These are phyloP conservation scores for Sander lucioperca DNA, from an alignment of 2,113 vertebrate species.

Conservation along the genomic window DNA sequence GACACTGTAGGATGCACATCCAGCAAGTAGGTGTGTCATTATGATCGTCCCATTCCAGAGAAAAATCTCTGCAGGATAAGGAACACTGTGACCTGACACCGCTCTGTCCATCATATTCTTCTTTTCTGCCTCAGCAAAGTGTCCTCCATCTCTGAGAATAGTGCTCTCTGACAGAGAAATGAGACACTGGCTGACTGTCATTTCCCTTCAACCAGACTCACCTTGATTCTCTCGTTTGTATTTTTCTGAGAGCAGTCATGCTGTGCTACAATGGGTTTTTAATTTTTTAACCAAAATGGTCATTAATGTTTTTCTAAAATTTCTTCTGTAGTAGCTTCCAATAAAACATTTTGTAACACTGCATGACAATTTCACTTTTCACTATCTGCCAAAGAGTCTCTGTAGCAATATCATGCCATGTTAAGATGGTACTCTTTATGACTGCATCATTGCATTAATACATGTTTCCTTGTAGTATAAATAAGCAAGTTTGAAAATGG, in stretches of 20 bases:
- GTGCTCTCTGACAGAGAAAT: conserved; percentile 9
- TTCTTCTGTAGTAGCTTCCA: neutral
- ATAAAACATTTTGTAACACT: neutral
- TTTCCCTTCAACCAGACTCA: conserved; percentile 10
- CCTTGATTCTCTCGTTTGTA: neutral
- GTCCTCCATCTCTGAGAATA: conserved; percentile 24
- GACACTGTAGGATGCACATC: conserved; percentile 6
- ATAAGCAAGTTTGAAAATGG: conserved; percentile 3
- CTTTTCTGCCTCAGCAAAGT: conserved; percentile 23
- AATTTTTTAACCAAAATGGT: neutral
- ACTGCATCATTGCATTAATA: neutral
- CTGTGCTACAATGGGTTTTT: neutral
- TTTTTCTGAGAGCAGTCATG: neutral
- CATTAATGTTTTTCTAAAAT: too few relatives aligned
- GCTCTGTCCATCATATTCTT: conserved; percentile 33
- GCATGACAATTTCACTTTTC: neutral
- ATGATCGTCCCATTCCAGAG: neutral
- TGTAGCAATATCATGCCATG: neutral
- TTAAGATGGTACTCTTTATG: neutral
- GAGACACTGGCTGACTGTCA: conserved; percentile 8
- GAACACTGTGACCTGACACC: conserved; percentile 56
- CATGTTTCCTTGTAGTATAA: neutral
- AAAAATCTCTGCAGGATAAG: conserved; percentile 35
- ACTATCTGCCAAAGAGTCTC: neutral
- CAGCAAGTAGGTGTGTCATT: conserved; percentile 22